Evolutionary conservation across 2,797 vertebrate genomes (phyloP).

Genomic region (Thalassophryne amazonica): DNA sequence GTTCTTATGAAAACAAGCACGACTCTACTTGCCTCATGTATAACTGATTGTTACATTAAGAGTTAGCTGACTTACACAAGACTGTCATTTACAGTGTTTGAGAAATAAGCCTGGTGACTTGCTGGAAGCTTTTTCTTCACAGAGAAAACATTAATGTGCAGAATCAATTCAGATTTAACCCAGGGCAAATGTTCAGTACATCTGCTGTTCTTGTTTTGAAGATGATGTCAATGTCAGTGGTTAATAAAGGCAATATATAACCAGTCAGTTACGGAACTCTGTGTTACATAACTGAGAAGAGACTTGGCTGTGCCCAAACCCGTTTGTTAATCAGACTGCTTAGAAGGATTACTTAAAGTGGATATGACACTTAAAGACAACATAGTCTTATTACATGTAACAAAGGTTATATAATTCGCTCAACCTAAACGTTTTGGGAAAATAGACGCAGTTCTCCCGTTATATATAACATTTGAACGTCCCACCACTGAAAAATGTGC

Average conservation of each 20-base stretch:
- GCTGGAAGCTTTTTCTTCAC: slow-evolving; percentile 15
- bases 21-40: slow-evolving; percentile 29
- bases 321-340: too few species aligned
- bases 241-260: background rate
- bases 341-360: too few species aligned
- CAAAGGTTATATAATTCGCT: too few species aligned
- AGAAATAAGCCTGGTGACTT: slow-evolving; percentile 25
- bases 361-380: too few species aligned
- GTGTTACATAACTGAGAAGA: too few species aligned
- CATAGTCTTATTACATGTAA: too few species aligned
- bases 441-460: too few species aligned
- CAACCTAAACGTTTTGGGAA: too few species aligned
- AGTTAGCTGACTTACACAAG: slow-evolving; percentile 17
- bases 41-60: slow-evolving; percentile 30
- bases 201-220: slow-evolving; percentile 5
- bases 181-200: background rate
- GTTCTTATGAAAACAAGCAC: slow-evolving; percentile 2
- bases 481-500: too few species aligned
- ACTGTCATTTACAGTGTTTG: slow-evolving; percentile 17
- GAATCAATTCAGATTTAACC: slow-evolving; percentile 22
- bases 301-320: too few species aligned
- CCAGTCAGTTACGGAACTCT: background rate
- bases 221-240: slow-evolving; percentile 5
- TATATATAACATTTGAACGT: too few species aligned
- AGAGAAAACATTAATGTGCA: background rate